Evolutionary conservation across 1,140 invertebrate species (phyloP).

Genomic region (Magallana ariakensis): DNA sequence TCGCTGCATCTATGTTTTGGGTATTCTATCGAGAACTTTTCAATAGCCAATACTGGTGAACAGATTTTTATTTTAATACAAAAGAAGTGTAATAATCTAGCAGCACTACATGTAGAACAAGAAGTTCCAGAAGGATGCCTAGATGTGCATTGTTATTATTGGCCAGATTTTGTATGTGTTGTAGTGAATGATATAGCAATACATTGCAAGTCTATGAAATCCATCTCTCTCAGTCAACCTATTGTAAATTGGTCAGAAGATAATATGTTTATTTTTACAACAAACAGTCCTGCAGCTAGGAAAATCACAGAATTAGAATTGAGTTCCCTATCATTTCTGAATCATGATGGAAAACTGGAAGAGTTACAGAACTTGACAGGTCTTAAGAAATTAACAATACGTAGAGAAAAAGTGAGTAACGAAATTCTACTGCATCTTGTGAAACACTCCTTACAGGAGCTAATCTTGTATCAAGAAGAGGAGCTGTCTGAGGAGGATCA

Average conservation of each 20-base stretch:
- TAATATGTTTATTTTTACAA: slow-evolving; percentile 56
- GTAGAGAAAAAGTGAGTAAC: slow-evolving; percentile 64
- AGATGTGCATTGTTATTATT: slow-evolving; percentile 47
- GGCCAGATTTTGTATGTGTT: slow-evolving; percentile 40
- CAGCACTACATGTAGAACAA: slow-evolving; percentile 53
- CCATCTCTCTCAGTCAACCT: slow-evolving; percentile 53
- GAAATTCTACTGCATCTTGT: slow-evolving; percentile 59
- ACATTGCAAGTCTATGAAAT: slow-evolving; percentile 49
- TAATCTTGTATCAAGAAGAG: slow-evolving; percentile 64
- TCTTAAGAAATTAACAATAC: slow-evolving; percentile 54
- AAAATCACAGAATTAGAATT: slow-evolving; percentile 64
- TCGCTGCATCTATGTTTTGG: slow-evolving; percentile 59
- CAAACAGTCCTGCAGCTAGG: slow-evolving; percentile 44
- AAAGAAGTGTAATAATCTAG: slow-evolving; percentile 59
- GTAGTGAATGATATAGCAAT: slow-evolving; percentile 56
- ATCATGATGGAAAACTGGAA: slow-evolving; percentile 58
- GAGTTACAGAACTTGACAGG: slow-evolving; percentile 57
- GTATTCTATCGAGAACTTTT: slow-evolving; percentile 7
- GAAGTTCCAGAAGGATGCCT: slow-evolving; percentile 41
- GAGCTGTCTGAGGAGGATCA: slow-evolving; percentile 58
- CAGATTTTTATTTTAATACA: slow-evolving; percentile 61
- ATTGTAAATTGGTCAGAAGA: slow-evolving; percentile 56
- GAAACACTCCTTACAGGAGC: slow-evolving; percentile 56
- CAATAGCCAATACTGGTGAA: slow-evolving; percentile 56
- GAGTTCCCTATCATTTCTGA: slow-evolving; percentile 51